phyloP scores from a whole-genome alignment of 2,113 vertebrate species.

The Actenoides hombroni region DNA sequence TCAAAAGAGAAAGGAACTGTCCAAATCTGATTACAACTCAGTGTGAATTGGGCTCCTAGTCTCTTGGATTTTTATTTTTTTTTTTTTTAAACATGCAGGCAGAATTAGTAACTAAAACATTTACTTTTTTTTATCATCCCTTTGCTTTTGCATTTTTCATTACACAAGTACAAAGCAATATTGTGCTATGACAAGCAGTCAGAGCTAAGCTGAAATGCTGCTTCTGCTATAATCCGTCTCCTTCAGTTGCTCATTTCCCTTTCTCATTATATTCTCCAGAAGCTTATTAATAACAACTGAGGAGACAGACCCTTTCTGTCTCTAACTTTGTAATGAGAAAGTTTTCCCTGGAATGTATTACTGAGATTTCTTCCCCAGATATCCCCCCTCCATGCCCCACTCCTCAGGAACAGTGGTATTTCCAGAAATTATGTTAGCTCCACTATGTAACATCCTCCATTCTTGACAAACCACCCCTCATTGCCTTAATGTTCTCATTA shows the following conservation, averaged over 20 bases:
- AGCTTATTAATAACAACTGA: constrained; percentile 5
- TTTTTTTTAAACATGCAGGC: not conserved
- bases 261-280: not conserved
- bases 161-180: not conserved
- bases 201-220: not conserved
- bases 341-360: not conserved
- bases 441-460: not conserved
- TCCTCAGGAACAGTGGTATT: constrained; percentile 20
- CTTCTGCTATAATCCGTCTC: constrained; percentile 1
- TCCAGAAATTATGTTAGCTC: constrained; percentile 52
- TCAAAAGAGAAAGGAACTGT: not conserved
- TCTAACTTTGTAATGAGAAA: not conserved
- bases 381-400: not conserved
- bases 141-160: not conserved
- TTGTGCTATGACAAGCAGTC: not conserved
- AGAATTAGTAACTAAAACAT: not conserved
- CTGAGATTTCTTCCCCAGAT: not conserved
- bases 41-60: not conserved
- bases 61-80: not conserved
- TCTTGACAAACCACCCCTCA: constrained; percentile 35
- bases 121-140: not conserved
- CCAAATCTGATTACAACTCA: not conserved
- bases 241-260: not conserved
- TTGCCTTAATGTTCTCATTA: constrained; percentile 59
- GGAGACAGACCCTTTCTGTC: not conserved